Percentiles rank a stretch among this genome's conserved stretches.
Conservation (phyloP, 2,113 vertebrate species). For the Nerophis ophidion region DNA sequence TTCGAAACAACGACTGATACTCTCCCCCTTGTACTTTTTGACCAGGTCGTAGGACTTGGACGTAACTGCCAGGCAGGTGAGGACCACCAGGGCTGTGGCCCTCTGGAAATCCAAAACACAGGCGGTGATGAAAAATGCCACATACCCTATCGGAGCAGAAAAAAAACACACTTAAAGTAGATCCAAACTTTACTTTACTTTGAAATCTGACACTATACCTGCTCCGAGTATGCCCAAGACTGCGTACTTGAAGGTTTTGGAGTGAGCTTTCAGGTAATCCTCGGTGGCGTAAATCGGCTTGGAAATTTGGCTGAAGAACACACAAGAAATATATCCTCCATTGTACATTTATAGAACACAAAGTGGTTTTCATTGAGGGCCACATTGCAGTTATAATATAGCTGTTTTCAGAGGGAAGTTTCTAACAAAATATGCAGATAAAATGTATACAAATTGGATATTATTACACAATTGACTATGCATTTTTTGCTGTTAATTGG, state of each 20-base stretch:
- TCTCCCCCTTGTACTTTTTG: conserved; percentile 68
- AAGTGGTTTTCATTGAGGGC: too few relatives aligned
- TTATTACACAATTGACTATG: too few relatives aligned
- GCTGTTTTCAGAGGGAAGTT: too few relatives aligned
- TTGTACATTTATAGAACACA: background rate
- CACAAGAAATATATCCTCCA: conserved; percentile 20
- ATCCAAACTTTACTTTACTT: background rate
- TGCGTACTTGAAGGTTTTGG: conserved; percentile 58
- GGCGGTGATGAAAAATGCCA: conserved; percentile 81
- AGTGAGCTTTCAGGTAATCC: conserved; percentile 61
- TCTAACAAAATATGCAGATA: too few relatives aligned
- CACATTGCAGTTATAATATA: too few relatives aligned
- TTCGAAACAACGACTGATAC: conserved; percentile 56
- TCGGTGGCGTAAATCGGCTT: conserved; percentile 56
- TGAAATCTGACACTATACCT: conserved; percentile 51
- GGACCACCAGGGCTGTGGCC: conserved; percentile 78
- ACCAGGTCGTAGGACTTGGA: conserved; percentile 65
- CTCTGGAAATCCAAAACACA: conserved; percentile 82
- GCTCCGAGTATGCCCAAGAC: conserved; percentile 59
- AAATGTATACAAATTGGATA: too few relatives aligned
- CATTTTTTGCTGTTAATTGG: too few relatives aligned
- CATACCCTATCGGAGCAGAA: conserved; percentile 70
- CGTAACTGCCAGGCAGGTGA: conserved; percentile 73
- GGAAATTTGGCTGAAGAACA: conserved; percentile 53
- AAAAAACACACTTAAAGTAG: background rate